Percentiles rank a stretch among this genome's conserved stretches.
phyloP scores from a whole-genome alignment of 2,888 invertebrate genomes.

The Nysson spinosus region DNA sequence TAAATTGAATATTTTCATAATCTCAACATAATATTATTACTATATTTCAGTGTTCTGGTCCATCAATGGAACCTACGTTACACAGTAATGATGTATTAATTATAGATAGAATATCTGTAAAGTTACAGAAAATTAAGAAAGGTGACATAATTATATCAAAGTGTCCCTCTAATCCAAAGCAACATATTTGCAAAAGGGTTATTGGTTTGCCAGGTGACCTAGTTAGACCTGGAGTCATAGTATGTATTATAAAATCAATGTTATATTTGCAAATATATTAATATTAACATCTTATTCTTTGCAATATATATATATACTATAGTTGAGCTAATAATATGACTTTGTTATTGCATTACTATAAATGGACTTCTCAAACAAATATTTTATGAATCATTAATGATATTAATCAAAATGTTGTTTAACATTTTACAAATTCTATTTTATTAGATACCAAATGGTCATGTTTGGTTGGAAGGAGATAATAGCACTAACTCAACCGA shows the following conservation, averaged over 20 bases:
- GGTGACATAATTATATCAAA: conserved; percentile 93
- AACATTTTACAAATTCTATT: background rate
- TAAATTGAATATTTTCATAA: background rate
- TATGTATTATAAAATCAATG: conserved; percentile 5
- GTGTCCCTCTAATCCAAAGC: conserved; percentile 88
- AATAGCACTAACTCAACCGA: conserved; percentile 91
- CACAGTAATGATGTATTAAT: conserved; percentile 88
- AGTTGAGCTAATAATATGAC: no score
- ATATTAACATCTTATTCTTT: background rate
- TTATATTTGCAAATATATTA: background rate
- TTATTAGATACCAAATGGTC: conserved; percentile 85
- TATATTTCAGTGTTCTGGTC: conserved; percentile 87
- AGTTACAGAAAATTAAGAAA: conserved; percentile 81
- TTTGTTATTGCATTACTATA: no score
- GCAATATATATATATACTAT: background rate
- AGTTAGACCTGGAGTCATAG: conserved; percentile 74
- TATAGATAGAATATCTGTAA: conserved; percentile 88
- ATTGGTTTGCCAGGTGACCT: conserved; percentile 87
- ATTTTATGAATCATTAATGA: no score
- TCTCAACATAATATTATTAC: background rate
- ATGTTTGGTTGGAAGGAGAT: conserved; percentile 96
- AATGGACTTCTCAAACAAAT: no score
- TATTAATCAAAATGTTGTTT: no score
- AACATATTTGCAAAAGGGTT: conserved; percentile 92
- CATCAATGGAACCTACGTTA: conserved; percentile 96